A percentile compares a stretch with the other conserved stretches of the same genome.
phyloP scores from a whole-genome alignment of 2,113 vertebrate genomes.

The Microcebus jonahi region DNA sequence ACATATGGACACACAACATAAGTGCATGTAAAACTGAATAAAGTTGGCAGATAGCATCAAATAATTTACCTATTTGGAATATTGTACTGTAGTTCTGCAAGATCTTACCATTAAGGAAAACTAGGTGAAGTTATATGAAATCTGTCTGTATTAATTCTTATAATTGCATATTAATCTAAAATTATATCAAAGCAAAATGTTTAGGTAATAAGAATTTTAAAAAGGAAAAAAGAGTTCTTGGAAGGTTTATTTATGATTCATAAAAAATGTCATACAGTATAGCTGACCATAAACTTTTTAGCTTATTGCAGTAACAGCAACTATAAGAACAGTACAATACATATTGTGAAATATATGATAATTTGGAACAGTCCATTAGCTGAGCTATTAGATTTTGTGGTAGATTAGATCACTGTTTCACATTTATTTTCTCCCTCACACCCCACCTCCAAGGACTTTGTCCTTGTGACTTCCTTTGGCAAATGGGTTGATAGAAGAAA shows the following conservation, averaged over 20 bases:
- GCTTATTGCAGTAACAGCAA: not conserved
- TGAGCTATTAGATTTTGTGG: not conserved
- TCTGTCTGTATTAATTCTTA: not conserved
- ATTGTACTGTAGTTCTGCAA: not conserved
- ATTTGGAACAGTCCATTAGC: not conserved
- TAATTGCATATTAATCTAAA: not conserved
- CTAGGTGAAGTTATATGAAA: not conserved
- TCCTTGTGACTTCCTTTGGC: not conserved
- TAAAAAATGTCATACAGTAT: not conserved
- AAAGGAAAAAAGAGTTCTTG: not conserved
- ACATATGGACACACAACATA: fast-evolving
- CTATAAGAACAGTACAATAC: not conserved
- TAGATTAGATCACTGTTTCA: not conserved
- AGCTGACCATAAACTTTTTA: not conserved
- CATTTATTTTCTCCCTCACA: not conserved
- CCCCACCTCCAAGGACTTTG: not conserved
- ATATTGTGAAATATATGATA: not conserved
- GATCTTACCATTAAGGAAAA: not conserved
- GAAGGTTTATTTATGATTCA: not conserved
- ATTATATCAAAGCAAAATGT: not conserved
- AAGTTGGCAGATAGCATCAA: not conserved
- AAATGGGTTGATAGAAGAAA: not conserved
- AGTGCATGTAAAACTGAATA: not conserved
- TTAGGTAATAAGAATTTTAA: not conserved
- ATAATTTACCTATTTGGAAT: not conserved